These are phyloP conservation scores for Calephelis perditalis DNA, from an alignment of 2,888 invertebrate species.

Conservation along the genomic window DNA sequence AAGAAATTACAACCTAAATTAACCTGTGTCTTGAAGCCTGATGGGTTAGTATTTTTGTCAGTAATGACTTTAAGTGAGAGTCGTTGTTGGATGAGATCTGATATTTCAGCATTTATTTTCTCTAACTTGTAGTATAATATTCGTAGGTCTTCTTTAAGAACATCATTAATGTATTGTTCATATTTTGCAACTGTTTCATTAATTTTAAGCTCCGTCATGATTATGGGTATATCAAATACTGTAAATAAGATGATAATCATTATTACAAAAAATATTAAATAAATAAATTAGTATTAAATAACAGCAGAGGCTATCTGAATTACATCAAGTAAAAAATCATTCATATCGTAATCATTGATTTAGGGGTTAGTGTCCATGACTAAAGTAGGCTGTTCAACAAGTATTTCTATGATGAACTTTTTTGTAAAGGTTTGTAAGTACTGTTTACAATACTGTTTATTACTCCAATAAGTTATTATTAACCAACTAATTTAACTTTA, in stretches of 20 bases:
- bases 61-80: conserved; percentile 82
- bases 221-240: conserved; percentile 7
- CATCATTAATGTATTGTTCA: conserved; percentile 88
- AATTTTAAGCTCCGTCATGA: conserved; percentile 43
- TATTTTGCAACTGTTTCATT: conserved; percentile 61
- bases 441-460: too few relatives aligned
- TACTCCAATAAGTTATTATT: too few relatives aligned
- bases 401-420: too few relatives aligned
- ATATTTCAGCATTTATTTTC: conserved; percentile 80
- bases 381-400: too few relatives aligned
- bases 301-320: too few relatives aligned
- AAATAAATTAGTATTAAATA: too few relatives aligned
- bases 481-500: too few relatives aligned
- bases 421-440: not conserved
- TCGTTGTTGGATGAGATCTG: conserved; percentile 86
- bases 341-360: too few relatives aligned
- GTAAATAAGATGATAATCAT: not conserved
- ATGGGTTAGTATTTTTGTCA: conserved; percentile 69
- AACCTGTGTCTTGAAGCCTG: conserved; percentile 73
- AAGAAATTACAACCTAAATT: conserved; percentile 92
- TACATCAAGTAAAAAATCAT: too few relatives aligned
- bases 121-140: conserved; percentile 78
- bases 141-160: conserved; percentile 84
- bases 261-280: too few relatives aligned
- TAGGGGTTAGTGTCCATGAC: too few relatives aligned